Conservation (phyloP, 2,888 invertebrate species). For the Temnothorax rugatulus region DNA sequence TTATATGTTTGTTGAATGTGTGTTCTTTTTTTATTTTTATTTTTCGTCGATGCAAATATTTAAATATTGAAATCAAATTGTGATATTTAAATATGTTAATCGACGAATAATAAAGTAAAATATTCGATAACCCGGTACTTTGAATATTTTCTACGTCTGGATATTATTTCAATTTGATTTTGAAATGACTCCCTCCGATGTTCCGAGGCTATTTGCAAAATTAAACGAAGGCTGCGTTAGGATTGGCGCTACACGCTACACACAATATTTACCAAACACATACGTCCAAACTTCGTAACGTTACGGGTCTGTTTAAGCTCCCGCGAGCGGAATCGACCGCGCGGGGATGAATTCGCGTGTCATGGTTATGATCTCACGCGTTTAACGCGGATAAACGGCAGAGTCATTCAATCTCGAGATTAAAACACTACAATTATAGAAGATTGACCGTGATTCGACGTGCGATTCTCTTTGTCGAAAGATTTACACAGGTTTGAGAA, state of each 20-base stretch:
- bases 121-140: not conserved
- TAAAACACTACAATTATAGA: conserved; percentile 38
- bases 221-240: conserved; percentile 22
- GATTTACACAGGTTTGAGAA: not conserved
- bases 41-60: not conserved
- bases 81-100: conserved; percentile 32
- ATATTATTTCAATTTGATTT: conserved; percentile 13
- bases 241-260: not conserved
- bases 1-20: not conserved
- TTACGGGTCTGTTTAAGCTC: conserved; percentile 33
- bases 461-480: not conserved
- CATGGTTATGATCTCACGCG: conserved; percentile 41
- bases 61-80: conserved; percentile 4
- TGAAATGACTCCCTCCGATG: not conserved
- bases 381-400: conserved; percentile 25
- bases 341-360: conserved; percentile 45
- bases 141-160: not conserved
- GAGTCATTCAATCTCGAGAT: conserved; percentile 42
- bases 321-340: conserved; percentile 5
- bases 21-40: not conserved
- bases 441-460: conserved; percentile 25
- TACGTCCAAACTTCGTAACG: conserved; percentile 22
- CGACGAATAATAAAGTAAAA: not conserved
- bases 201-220: conserved; percentile 6
- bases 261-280: conserved; percentile 31